Evolutionary conservation across 2,888 invertebrate genomes (phyloP), one percentile per base, ranked within the genome.

Genomic region (Acanthosepion pharaonis): DNA sequence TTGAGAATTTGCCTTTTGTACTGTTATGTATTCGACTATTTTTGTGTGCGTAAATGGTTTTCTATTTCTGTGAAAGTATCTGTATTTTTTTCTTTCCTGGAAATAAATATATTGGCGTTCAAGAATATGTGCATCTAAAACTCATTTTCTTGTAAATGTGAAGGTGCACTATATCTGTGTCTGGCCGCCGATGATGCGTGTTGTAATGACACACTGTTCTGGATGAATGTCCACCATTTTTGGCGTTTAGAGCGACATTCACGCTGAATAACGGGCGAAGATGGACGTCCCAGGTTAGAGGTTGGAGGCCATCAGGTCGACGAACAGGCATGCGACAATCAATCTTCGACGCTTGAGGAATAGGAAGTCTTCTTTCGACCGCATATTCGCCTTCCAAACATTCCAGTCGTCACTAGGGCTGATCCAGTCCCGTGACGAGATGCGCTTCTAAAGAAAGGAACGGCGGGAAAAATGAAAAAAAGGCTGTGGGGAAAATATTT

Each of bases 231-330:
- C 78, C 78, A 78, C n/a, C 78, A 33, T 78, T 78, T 78, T 78
- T 78, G 78, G 78, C 78, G 78, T 78, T 78, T 78, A 78, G 78
- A 78, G n/a, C n/a, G n/a, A 78, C 78, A 78, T 78, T 78, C 78
- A n/a, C 2, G 18, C 33, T 33, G 78, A 33, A 11, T 78, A 78
- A 33, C 78, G 78, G 78, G 78, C n/a, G 9, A 78, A 78, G 78
- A 78, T 78, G 78, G 78, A 78, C 78, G n/a, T 78, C 78, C 78
- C 15, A 78, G 78, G 78, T 78, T n/a, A 78, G 78, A 78, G 78
- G 78, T 33, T 78, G 78, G 78, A n/a, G 11, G 78, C 78, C 78
- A 15, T 33, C 78, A n/a, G 78, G 78, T 78, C 78, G 78, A n/a
- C 15, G 78, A 18, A 15, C n/a, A 78, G 78, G 78, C 78, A 78